Conservation (phyloP, 1,140 invertebrate genomes). For the Musca domestica region DNA sequence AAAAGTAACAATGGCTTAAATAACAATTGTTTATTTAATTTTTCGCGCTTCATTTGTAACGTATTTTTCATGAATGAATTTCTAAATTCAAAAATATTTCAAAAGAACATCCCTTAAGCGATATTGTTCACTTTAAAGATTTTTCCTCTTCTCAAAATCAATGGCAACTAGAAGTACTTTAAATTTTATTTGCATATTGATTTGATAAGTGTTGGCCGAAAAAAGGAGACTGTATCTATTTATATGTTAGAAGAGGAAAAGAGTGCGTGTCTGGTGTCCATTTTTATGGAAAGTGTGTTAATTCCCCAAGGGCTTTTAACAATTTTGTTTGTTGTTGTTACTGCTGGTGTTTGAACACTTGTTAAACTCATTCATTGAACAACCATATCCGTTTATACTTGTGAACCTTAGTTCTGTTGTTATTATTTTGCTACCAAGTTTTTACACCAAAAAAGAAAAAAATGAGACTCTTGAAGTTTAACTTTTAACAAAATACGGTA, state of each 20-base stretch:
- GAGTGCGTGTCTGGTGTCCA: too few relatives aligned
- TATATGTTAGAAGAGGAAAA: too few relatives aligned
- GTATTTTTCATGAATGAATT: too few relatives aligned
- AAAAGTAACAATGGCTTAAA: background rate
- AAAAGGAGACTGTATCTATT: background rate
- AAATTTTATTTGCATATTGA: background rate
- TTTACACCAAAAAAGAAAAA: too few relatives aligned
- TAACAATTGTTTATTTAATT: slow-evolving; percentile 9
- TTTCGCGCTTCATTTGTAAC: slow-evolving; percentile 11
- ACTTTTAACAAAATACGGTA: slow-evolving; percentile 11
- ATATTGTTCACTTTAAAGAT: too few relatives aligned
- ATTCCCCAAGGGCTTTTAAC: slow-evolving; percentile 1
- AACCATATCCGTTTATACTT: slow-evolving; percentile 21
- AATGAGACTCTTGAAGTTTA: too few relatives aligned
- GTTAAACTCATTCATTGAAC: background rate
- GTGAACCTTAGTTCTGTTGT: background rate
- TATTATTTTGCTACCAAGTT: background rate
- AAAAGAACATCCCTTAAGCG: too few relatives aligned
- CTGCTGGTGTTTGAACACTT: background rate
- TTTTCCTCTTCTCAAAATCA: too few relatives aligned
- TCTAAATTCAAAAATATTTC: too few relatives aligned
- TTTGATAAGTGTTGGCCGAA: background rate
- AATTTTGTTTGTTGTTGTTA: background rate
- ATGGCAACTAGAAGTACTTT: too few relatives aligned
- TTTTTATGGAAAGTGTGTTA: background rate